Evolutionary conservation across 2,797 vertebrate genomes (phyloP), one percentile per base, ranked within the genome.

Genomic region (Melanotaenia maccullochi): DNA sequence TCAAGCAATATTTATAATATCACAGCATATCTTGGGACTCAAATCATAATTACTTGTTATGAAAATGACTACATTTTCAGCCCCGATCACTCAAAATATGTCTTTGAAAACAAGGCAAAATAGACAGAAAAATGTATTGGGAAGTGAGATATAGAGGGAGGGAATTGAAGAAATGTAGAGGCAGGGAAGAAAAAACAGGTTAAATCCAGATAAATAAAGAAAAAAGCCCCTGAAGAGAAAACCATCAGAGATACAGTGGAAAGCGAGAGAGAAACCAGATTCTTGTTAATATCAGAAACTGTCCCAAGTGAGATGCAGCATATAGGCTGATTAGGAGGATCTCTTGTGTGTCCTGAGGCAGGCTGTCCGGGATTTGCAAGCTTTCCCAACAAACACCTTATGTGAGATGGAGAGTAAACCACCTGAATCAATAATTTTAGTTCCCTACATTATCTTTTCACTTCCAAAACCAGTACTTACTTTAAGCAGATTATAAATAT

Each of bases 311-410:
- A 78, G 36, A 71, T 33, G 68, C 64, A 24, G 70, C 85, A 81
- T 81, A 81, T 76, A 85, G 76, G 57, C 69, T 56, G 49, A 83
- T 87, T 84, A 85, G 66, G 60, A 73, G 72, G 3, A 4, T 78
- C 83, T 86, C 74, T 40, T 28, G 60, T 65, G 66, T 18, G 24
- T 61, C 65, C 73, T 44, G 24, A 71, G 66, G 61, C 25, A 56
- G 68, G 16, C 65, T 68, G 66, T 75, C 33, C 30, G 64, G 38
- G 72, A 30, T 68, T 68, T 60, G 12, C 25, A 42, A 64, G 63
- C 68, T 66, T 47, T 49, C 63, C 66, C 71, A 24, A 25, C n/a
- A 62, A 77, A 60, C 66, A 28, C 30, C 1, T 60, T 59, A 59
- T 38, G 59, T 42, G 12, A 65, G 59, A 68, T 42, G 42, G 56